A percentile compares a stretch with the other conserved stretches of the same genome.
These are phyloP conservation scores for Capreolus pygargus DNA, from an alignment of 2,113 vertebrate species.

Conservation along the genomic window DNA sequence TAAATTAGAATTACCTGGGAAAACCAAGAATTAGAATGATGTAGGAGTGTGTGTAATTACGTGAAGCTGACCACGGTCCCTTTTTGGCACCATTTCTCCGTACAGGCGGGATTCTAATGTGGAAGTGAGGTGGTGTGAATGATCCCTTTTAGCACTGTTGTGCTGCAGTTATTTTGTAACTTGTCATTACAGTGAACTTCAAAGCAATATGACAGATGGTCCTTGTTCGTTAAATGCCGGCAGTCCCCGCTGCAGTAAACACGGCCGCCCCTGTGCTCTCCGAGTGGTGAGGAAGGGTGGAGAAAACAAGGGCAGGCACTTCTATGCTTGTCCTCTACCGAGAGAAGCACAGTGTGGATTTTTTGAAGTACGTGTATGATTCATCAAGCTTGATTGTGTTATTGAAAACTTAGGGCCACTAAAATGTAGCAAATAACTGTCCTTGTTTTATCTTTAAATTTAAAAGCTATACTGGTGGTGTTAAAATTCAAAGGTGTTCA, in stretches of 20 bases:
- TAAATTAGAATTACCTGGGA: background rate
- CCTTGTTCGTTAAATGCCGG: background rate
- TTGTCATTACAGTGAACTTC: conserved; percentile 76
- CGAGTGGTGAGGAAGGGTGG: conserved; percentile 90
- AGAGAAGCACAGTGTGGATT: conserved; percentile 86
- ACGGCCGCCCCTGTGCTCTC: conserved; percentile 83
- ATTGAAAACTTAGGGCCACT: background rate
- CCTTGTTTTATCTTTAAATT: background rate
- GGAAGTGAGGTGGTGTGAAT: background rate
- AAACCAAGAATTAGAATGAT: background rate
- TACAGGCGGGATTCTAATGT: background rate
- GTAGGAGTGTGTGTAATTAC: background rate
- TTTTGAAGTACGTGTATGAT: conserved; percentile 87
- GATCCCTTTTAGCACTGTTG: conserved; percentile 11
- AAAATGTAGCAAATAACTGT: background rate
- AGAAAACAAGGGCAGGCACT: conserved; percentile 91
- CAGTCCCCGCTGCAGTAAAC: conserved; percentile 85
- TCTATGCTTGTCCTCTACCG: conserved; percentile 91
- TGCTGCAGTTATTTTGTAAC: conserved; percentile 26
- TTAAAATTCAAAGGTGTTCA: background rate
- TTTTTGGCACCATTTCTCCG: background rate
- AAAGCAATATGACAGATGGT: conserved; percentile 37
- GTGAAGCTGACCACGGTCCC: background rate
- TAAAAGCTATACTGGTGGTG: background rate
- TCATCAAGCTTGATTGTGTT: background rate